Evolutionary conservation across 37 sponge, comb jelly and placozoan species (phyloP), one percentile per base, ranked within the genome.

Genomic region (Dysidea cf. avara): DNA sequence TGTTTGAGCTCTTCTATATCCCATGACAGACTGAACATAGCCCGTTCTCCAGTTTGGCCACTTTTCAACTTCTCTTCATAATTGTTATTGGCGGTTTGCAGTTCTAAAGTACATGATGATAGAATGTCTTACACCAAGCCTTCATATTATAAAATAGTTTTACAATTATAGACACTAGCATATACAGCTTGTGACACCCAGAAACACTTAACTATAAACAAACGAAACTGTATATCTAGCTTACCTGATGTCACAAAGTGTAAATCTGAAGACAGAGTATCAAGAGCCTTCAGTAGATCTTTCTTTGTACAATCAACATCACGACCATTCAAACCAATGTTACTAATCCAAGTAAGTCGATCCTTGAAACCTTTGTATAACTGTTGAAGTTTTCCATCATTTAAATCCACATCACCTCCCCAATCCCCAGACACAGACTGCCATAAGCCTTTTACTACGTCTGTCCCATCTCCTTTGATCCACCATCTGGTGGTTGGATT

Each of bases 391-490:
- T 34, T 53, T 6, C 58, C 58, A 53, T 77, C 67, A 53, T 66
- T 77, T 38, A 77, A 43, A 54, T 75, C 76, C 3, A 61, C 53
- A 62, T 75, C 76, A 9, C 65, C 76, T 18, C 56, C 14, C 76
- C 76, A 75, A 56, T 77, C 77, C 7, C 78, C 78, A 34, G 12
- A 55, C 2, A 77, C 67, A 38, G 78, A 77, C 31, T 54, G 43
- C 22, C 78, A 18, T 20, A 77, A 31, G 22, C 78, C 78, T 28
- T 31, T 37, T 9, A 77, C 78, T 20, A 75, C 22, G 22, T 73
- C 74, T 35, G n/a, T 14, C 17, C 40, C 74, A 58, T 73, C 74
- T 30, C 65, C 76, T 63, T 75, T 75, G 35, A 75, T 75, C 76
- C 76, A 75, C 76, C 76, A 75, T 43, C 9, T 5, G 3, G 22